Base-by-base conservation (phyloP, 1,140 invertebrate species). In the Muscidifurax raptorellus region DNA sequence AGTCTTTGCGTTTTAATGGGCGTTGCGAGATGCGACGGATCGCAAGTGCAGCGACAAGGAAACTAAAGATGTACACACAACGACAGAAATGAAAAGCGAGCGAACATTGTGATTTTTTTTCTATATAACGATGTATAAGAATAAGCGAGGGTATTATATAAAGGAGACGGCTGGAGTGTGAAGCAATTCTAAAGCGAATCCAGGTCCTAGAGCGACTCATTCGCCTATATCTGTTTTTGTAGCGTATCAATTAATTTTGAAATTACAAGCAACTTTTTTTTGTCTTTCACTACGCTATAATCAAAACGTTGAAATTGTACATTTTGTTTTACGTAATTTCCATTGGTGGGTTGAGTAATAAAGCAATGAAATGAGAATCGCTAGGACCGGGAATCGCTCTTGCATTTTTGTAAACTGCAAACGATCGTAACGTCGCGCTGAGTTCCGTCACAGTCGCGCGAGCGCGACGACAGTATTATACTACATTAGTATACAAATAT, bases 401-500 rank as follows among this genome's bases (percentile, higher is more conserved):
- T 77, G 76, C 74, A 77, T 40, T 83, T 77, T 77, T 74, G 32
- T 83, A 27, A 72, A 36, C 40, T 28, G 69, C 40, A 71, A 59
- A 74, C 28, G 44, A 69, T 40, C 25, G 27, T 66, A 72, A 27
- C 32, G 64, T 71, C 83, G 52, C 67, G 76, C 66, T 47, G 71
- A 75, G 71, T 47, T 72, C 12, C 83, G 71, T 81, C 71, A 76
- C 7, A 59, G 77, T 79, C 32, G 52, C 77, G 64, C 52, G 25
- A 75, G 28, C 44, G 69, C 32, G 79, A 80, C 66, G 36, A 44
- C 79, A 80, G 79, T 80, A 82, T 64, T 75, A 52, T 75, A 82
- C 80, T 82, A 82, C 71, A 82, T 75, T 75, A 85, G 79, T 74
- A 64, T 67, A 27, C 30, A 80, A 77, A 25, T 69, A 76, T 32